A percentile compares a stretch with the other conserved stretches of the same genome.
Evolutionary conservation across 1,140 invertebrate species (phyloP).

Genomic region (Hyphantria cunea): DNA sequence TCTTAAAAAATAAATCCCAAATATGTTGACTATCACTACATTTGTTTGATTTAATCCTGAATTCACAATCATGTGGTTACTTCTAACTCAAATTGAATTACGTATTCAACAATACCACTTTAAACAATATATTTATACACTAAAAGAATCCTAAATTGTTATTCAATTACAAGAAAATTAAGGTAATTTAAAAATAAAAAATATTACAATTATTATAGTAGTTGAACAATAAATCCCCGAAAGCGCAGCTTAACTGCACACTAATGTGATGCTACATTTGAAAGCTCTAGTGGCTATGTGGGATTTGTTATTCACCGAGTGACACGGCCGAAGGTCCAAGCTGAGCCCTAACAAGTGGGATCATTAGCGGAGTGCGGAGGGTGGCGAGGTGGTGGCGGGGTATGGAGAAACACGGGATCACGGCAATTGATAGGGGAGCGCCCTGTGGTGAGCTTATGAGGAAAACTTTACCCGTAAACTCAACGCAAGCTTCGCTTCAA

Average conservation of each 20-base stretch:
- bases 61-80: too few species aligned
- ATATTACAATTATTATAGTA: background rate
- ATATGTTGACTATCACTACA: too few species aligned
- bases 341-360: constrained; percentile 78
- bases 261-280: constrained; percentile 30
- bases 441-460: constrained; percentile 72
- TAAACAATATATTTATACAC: too few species aligned
- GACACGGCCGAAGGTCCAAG: constrained; percentile 73
- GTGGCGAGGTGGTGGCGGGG: constrained; percentile 29
- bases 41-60: too few species aligned
- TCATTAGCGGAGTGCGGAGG: constrained; percentile 69
- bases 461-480: constrained; percentile 75
- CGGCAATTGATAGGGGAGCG: constrained; percentile 76
- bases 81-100: too few species aligned
- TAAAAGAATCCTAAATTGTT: too few species aligned
- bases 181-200: too few species aligned
- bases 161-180: too few species aligned
- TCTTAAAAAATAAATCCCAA: too few species aligned
- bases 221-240: background rate
- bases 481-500: constrained; percentile 47
- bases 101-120: too few species aligned
- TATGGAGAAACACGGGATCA: constrained; percentile 30
- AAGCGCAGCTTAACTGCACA: constrained; percentile 6
- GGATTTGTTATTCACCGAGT: constrained; percentile 77
- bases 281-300: constrained; percentile 35